Conservation (phyloP, 1,140 invertebrate species). For the Babylonia areolata region DNA sequence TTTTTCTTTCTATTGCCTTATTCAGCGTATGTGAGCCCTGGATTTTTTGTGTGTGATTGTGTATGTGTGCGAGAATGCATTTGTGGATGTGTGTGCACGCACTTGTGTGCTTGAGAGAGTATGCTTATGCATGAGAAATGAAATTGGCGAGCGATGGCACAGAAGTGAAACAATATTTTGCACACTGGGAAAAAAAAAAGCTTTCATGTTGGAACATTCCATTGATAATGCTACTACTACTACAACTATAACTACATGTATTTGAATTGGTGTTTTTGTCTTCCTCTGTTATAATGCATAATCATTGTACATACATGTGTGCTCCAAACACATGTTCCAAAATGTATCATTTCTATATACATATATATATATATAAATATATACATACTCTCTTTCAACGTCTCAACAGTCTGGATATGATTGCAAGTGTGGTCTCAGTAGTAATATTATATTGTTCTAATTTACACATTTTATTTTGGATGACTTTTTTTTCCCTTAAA, state of each 20-base stretch:
- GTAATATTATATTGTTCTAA: too few species aligned
- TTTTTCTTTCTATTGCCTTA: conserved; percentile 3
- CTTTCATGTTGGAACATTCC: background rate
- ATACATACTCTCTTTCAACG: background rate
- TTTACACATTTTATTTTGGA: too few species aligned
- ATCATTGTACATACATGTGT: background rate
- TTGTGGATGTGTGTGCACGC: background rate
- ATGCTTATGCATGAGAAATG: background rate
- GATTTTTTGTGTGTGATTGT: background rate
- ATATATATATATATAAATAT: background rate
- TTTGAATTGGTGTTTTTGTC: background rate
- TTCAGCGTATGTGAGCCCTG: too few species aligned
- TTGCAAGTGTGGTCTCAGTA: too few species aligned
- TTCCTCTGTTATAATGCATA: conserved; percentile 4
- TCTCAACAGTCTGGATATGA: background rate
- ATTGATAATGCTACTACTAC: background rate
- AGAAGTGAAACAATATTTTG: background rate
- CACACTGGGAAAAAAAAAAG: background rate
- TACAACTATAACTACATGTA: background rate
- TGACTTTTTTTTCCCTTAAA: too few species aligned
- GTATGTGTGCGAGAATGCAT: background rate
- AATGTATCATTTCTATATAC: background rate
- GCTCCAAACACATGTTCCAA: background rate
- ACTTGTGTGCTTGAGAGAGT: background rate
- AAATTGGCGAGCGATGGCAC: background rate